These are phyloP conservation scores for Hyalella azteca DNA, from an alignment of 2,888 invertebrate species.

Conservation along the genomic window DNA sequence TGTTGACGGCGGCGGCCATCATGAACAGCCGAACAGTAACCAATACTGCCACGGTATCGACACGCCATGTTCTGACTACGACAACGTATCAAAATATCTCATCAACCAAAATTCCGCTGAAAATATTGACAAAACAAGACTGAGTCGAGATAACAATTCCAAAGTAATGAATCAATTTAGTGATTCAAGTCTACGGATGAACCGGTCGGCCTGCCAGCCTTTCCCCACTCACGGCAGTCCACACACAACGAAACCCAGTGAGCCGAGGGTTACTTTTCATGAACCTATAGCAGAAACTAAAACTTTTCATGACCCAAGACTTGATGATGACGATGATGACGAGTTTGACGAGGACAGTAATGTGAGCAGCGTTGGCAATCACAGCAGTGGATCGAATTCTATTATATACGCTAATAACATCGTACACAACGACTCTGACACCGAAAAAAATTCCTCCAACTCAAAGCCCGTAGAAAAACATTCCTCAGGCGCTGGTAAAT, in stretches of 20 bases:
- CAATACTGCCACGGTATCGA: neutral
- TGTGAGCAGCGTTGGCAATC: conserved; percentile 11
- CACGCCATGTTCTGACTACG: conserved; percentile 26
- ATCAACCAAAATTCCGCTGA: neutral
- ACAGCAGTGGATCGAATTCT: conserved; percentile 12
- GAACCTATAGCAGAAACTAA: conserved; percentile 35
- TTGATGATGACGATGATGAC: conserved; percentile 30
- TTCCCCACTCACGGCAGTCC: conserved; percentile 17
- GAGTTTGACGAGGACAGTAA: conserved; percentile 35
- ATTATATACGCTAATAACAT: conserved; percentile 28
- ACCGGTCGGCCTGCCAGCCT: neutral
- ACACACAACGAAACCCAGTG: conserved; percentile 18
- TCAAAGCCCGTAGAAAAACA: neutral
- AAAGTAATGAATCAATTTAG: neutral
- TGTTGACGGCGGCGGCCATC: neutral
- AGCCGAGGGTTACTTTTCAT: conserved; percentile 31
- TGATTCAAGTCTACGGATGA: neutral
- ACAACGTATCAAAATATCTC: conserved; percentile 28
- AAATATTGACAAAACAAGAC: conserved; percentile 25
- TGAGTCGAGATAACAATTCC: neutral
- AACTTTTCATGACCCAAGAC: conserved; percentile 31
- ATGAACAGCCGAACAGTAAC: neutral
- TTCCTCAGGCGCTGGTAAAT: neutral
- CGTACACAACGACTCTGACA: neutral
- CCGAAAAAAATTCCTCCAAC: neutral